Conservation (phyloP, 2,888 invertebrate genomes). For the Prenolepis imparis region DNA sequence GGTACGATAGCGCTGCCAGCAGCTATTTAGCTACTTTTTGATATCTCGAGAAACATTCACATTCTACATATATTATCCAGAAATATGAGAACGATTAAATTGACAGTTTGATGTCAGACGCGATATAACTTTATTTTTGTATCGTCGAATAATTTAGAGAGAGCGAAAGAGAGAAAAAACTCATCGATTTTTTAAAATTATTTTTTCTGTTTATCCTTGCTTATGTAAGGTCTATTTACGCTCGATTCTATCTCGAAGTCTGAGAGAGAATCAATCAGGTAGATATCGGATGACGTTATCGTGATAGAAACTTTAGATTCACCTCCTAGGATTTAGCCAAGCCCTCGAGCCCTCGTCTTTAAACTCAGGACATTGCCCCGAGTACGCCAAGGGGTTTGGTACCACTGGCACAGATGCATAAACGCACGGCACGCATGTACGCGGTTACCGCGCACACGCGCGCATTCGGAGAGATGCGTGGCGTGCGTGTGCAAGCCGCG, state of each 20-base stretch:
- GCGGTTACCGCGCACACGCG: constrained; percentile 38
- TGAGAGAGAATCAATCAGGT: constrained; percentile 7
- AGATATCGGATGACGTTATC: not conserved
- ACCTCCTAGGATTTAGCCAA: constrained; percentile 26
- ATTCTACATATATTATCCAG: not conserved
- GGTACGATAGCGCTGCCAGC: constrained; percentile 28
- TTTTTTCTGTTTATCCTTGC: not conserved
- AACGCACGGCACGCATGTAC: constrained; percentile 70
- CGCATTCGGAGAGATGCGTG: constrained; percentile 63
- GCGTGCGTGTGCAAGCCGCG: constrained; percentile 72
- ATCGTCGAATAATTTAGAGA: not conserved
- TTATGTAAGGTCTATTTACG: not conserved
- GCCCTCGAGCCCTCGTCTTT: constrained; percentile 82
- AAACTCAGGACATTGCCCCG: constrained; percentile 85
- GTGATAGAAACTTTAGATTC: not conserved
- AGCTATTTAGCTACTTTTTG: constrained; percentile 17
- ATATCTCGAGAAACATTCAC: constrained; percentile 17
- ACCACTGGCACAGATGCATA: constrained; percentile 86
- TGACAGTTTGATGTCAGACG: not conserved
- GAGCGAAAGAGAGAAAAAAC: too few species aligned
- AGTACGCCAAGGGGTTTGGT: constrained; percentile 81
- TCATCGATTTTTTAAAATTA: not conserved
- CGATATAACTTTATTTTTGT: not conserved
- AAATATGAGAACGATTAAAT: not conserved
- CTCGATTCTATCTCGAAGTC: not conserved